Evolutionary conservation across 1,140 invertebrate genomes (phyloP), one percentile per base, ranked within the genome.

Genomic region (Philaenus spumarius): DNA sequence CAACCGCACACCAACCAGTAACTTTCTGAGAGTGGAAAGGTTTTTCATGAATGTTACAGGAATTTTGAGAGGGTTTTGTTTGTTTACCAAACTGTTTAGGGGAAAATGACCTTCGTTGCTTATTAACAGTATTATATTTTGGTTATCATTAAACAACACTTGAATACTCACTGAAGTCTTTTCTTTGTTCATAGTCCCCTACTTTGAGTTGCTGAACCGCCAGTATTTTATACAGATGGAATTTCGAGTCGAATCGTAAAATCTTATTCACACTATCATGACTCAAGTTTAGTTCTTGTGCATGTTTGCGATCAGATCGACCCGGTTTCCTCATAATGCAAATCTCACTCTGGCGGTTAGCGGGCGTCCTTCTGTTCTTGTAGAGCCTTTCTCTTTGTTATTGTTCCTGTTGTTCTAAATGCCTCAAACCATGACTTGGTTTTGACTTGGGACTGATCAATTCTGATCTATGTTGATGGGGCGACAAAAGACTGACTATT

Each of bases 61-160:
- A 64, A 58, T 70, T 68, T 30, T 45, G 47, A 11, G 52, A 45
- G 66, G 67, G 57, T 72, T 71, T 57, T 71, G 65, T 42, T 67
- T 68, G 55, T 68, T 71, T 17, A 71, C 67, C 43, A 62, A 64
- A 9, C 69, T 66, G 59, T 62, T 64, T 15, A 70, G 53, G 55
- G 66, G 59, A 55, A 69, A 73, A 64, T 70, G 65, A 55, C 63
- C 67, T 64, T 71, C 68, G 58, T 70, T 67, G 26, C 63, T 64
- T 40, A 43, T 43, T 15, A 43, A 15, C 5, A 43, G 20, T 6
- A 7, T 4, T 43, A 15, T 14, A 43, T 15, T 14, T 15, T 15
- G 40, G 20, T 43, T 43, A 14, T 7, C 40, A 6, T 5, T 4
- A 43, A 14, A 43, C n/a, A 19, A 14, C 20, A 4, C 40, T 15